These are phyloP conservation scores for Muschampia plurimacula DNA, from an alignment of 2,888 invertebrate genomes.

Conservation along the genomic window DNA sequence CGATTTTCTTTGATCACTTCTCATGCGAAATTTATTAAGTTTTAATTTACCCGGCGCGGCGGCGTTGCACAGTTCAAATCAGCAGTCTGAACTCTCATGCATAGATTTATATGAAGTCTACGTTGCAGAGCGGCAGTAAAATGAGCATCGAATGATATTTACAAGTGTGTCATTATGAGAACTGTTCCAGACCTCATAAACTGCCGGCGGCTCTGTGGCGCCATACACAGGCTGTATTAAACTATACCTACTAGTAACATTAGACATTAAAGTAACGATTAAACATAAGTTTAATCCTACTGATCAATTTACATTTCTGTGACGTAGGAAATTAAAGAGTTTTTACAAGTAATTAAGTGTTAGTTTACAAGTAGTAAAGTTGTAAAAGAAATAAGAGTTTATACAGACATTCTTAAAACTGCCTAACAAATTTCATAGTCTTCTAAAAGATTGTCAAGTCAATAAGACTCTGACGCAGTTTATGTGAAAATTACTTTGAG, in stretches of 20 bases:
- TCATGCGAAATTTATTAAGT: not conserved
- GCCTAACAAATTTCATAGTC: too few species aligned
- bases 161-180: conserved; percentile 37
- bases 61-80: not conserved
- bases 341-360: too few species aligned
- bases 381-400: too few species aligned
- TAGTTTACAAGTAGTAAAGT: too few species aligned
- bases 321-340: too few species aligned
- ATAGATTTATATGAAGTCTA: not conserved
- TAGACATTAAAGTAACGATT: too few species aligned
- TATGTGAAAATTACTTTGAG: too few species aligned
- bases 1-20: not conserved
- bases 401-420: too few species aligned
- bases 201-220: conserved; percentile 27
- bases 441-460: too few species aligned
- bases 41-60: not conserved
- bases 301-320: too few species aligned
- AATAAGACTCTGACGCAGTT: too few species aligned
- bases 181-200: conserved; percentile 35
- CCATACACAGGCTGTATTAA: not conserved
- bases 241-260: not conserved
- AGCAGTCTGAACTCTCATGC: not conserved
- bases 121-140: conserved; percentile 24
- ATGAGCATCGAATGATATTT: conserved; percentile 39
- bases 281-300: too few species aligned